Evolutionary conservation across 2,113 vertebrate genomes (phyloP).

Genomic region (Pundamilia nyererei): DNA sequence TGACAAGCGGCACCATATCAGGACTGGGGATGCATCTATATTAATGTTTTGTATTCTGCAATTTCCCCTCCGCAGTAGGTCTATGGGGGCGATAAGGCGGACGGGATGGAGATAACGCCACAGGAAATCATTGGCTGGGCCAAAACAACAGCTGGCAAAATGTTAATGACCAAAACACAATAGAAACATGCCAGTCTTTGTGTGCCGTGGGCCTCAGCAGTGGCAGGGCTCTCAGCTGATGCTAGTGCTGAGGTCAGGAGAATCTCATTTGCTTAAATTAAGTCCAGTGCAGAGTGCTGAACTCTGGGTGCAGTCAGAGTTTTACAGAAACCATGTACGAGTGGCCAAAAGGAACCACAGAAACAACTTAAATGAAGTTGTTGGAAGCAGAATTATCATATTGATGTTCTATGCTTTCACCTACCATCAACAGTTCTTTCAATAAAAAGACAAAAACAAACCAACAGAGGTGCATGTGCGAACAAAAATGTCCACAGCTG

Average conservation of each 20-base stretch:
- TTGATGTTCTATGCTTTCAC: not conserved
- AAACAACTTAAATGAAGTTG: not conserved
- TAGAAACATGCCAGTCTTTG: constrained; percentile 35
- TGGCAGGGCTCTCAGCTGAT: not conserved
- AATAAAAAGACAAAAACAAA: not conserved
- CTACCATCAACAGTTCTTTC: not conserved
- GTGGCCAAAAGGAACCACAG: not conserved
- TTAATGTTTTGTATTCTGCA: not conserved
- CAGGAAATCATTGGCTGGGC: constrained; percentile 33
- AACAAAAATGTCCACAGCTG: not conserved
- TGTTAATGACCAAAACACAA: constrained; percentile 54
- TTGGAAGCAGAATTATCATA: not conserved
- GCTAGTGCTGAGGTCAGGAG: constrained; percentile 48
- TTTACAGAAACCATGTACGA: not conserved
- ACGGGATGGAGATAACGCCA: constrained; percentile 6
- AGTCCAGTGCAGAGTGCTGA: not conserved
- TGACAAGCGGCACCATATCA: not conserved
- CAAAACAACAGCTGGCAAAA: constrained; percentile 33
- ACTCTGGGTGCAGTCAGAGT: not conserved
- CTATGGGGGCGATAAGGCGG: constrained; percentile 2
- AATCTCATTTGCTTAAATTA: constrained; percentile 41
- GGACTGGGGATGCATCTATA: not conserved
- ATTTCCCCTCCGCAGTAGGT: not conserved
- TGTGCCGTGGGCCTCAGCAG: constrained; percentile 24
- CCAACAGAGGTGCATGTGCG: not conserved